Evolutionary conservation across 2,797 vertebrate species (phyloP).

Genomic region (Spinus pinus): DNA sequence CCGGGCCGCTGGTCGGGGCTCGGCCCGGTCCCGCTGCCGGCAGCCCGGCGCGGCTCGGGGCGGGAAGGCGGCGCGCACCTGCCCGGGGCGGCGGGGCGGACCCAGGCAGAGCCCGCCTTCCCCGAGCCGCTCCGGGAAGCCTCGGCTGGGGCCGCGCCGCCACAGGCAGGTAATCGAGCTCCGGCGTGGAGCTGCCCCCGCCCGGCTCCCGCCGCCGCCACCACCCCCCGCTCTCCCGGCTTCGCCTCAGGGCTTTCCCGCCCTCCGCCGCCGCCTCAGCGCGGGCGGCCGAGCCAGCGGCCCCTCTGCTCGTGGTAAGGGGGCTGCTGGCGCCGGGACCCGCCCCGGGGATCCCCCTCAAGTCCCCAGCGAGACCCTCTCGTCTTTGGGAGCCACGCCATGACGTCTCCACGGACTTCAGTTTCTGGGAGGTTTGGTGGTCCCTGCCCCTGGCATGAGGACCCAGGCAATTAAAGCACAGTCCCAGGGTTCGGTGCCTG

Average conservation of each 20-base stretch:
- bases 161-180: slow-evolving; percentile 28
- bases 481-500: not conserved
- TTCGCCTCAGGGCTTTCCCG: not conserved
- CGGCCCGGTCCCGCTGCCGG: not conserved
- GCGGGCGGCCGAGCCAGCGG: not conserved
- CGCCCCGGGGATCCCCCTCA: not conserved
- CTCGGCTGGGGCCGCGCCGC: slow-evolving; percentile 23
- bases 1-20: not conserved
- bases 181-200: not conserved
- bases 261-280: not conserved
- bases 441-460: not conserved
- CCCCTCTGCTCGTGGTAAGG: not conserved
- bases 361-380: not conserved
- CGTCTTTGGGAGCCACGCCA: rapidly evolving
- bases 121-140: slow-evolving; percentile 33
- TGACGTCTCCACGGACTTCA: not conserved
- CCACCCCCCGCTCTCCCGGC: not conserved
- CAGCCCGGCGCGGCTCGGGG: not conserved
- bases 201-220: not conserved
- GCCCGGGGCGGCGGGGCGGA: slow-evolving; percentile 28
- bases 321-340: not conserved
- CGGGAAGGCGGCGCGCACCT: slow-evolving; percentile 14
- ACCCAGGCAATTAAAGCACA: rapidly evolving
- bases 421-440: not conserved
- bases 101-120: slow-evolving; percentile 17